Percentiles rank a stretch among this genome's conserved stretches.
Evolutionary conservation across 1,140 invertebrate species (phyloP).

Genomic region (Chironomus striatipennis): DNA sequence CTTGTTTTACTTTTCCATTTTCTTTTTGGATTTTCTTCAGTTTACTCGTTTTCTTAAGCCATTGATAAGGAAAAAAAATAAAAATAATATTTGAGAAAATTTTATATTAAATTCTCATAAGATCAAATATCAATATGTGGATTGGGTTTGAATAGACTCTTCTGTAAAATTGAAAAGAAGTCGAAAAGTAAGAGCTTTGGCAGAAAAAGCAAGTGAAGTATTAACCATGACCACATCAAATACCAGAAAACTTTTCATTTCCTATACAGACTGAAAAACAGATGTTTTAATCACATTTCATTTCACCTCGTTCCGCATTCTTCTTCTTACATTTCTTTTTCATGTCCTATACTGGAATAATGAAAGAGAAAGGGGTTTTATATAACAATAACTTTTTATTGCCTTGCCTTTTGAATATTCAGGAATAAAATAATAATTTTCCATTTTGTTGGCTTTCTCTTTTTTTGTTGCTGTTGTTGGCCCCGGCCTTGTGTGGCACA

Average conservation of each 20-base stretch:
- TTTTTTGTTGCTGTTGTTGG: not conserved
- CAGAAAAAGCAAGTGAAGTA: not conserved
- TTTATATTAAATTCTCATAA: too few relatives aligned
- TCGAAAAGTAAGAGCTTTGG: too few relatives aligned
- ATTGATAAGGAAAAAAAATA: too few relatives aligned
- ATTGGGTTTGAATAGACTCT: too few relatives aligned
- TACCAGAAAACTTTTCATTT: not conserved
- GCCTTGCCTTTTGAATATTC: not conserved
- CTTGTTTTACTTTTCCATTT: too few relatives aligned
- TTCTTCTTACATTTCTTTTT: not conserved
- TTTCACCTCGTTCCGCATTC: not conserved
- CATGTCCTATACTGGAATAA: not conserved
- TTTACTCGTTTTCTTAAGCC: too few relatives aligned
- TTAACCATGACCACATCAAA: not conserved
- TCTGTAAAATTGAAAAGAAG: too few relatives aligned
- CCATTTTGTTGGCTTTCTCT: not conserved
- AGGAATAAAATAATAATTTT: slow-evolving; percentile 4
- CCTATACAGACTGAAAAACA: not conserved
- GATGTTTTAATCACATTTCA: not conserved
- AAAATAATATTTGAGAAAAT: too few relatives aligned
- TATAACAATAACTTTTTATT: slow-evolving; percentile 9
- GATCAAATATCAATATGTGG: too few relatives aligned
- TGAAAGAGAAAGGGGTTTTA: not conserved
- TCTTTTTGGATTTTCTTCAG: too few relatives aligned
- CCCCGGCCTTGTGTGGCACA: not conserved